Base-by-base conservation (phyloP, 2,888 invertebrate genomes). In the Alsophila aescularia region DNA sequence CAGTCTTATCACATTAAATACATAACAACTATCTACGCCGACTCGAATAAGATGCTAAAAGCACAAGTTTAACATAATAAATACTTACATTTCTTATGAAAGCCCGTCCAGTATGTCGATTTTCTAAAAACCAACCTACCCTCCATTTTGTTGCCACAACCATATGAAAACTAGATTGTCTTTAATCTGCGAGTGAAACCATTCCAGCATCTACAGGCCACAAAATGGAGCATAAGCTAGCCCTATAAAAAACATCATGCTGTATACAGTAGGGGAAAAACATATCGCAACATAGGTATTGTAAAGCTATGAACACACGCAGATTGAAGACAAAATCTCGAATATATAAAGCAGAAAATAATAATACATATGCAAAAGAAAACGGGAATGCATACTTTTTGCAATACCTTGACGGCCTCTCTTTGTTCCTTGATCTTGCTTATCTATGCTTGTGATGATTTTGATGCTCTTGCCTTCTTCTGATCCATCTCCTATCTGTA, bases 281-380 rank as follows among this genome's bases (percentile, higher is more conserved):
- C 62, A 52, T 52, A 61, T 41, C 37, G 48, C 34, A 54, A 57
- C 53, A 57, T 27, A 43, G 44, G 45, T 57, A 47, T 48, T 58
- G 60, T 59, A 71, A 82, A 87, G 89, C 89, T 87, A 88, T 89
- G 88, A 89, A 89, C 89, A 88, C 85, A 87, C 85, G 73, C 79
- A 77, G 56, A 67, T 68, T 53, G 42, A 60, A 62, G 41, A 64
- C 35, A 51, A 35, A 59, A 56, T 54, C 8, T 2, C 10, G 36
- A 15, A 48, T 24, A 2, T 4, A 13, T 21, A 27, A 37, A 14
- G 29, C 37, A 37, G 13, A 35, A 44, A 27, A 49, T 43, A 43
- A 13, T 15, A 10, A 37, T n/a, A 3, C 7, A 54, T 8, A 9
- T 10, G n/a, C n/a, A n/a, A n/a, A n/a, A 18, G 29, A 14, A 43